Percentiles rank a stretch among this genome's conserved stretches.
Evolutionary conservation across 2,888 invertebrate species (phyloP).

Genomic region (Ecliptopera silaceata): DNA sequence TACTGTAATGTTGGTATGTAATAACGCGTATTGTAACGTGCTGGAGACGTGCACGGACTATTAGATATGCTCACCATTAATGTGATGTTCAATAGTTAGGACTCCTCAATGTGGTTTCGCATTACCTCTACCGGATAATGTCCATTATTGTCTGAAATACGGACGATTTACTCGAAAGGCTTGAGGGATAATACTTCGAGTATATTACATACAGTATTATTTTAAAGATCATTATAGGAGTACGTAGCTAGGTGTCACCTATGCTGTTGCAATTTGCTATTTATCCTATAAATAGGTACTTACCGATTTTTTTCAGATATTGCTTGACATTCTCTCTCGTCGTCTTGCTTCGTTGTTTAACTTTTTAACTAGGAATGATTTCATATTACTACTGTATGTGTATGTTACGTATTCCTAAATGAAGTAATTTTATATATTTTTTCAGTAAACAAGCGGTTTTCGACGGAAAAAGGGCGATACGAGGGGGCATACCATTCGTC

Average conservation of each 20-base stretch:
- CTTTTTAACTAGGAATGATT: no score
- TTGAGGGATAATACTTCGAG: neutral
- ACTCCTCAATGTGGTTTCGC: constrained; percentile 22
- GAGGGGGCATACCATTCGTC: constrained; percentile 98
- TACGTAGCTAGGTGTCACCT: no score
- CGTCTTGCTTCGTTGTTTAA: no score
- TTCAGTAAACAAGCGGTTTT: constrained; percentile 96
- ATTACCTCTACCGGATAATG: neutral
- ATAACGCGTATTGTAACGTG: constrained; percentile 30
- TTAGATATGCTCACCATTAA: constrained; percentile 43
- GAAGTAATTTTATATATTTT: constrained; percentile 15
- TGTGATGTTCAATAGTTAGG: constrained; percentile 22
- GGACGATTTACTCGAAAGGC: neutral
- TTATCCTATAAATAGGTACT: no score
- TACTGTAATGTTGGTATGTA: constrained; percentile 25
- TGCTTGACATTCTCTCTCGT: no score
- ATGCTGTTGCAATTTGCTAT: no score
- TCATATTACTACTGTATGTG: no score
- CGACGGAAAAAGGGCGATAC: constrained; percentile 97
- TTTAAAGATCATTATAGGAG: no score
- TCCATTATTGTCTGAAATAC: constrained; percentile 14
- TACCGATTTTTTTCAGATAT: no score
- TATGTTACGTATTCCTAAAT: no score
- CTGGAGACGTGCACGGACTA: constrained; percentile 41
- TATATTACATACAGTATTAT: no score